Evolutionary conservation across 2,888 invertebrate genomes (phyloP), one percentile per base, ranked within the genome.

Genomic region (Elgonia sp.): DNA sequence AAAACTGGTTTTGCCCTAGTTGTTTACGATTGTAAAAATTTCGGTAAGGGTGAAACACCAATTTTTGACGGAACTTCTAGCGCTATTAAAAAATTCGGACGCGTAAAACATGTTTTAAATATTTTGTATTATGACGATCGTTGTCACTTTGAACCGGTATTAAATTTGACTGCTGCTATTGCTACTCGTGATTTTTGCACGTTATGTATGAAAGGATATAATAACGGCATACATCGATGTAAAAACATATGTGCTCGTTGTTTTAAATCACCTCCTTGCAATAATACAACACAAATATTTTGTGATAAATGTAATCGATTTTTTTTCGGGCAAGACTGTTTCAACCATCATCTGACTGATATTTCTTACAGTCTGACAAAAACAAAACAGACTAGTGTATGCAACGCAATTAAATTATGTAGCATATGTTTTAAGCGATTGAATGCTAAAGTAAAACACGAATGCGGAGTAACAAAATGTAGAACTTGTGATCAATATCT

Each of bases 141-240:
- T 5, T 40, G 29, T 12, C 79, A 79, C 29, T 79, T 50, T 29
- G 69, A 79, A 39, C 67, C 79, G 4, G 60, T 69, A 18, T 46
- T 80, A 29, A 67, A 50, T 37, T 7, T 80, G 0, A 60, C 46
- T 0, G 69, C 12, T 2, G 80, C 80, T 18, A 2, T 70, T 1
- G 69, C 55, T 10, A 21, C 10, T n/a, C 6, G 37, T 12, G 46
- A 80, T 53, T 80, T 60, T 70, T 76, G 76, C 50, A n/a, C 18
- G 20, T 21, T 29, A 0, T 76, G 76, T 14, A 37, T 57, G 39
- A 40, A 18, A 14, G 29, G 21, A 14, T 69, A 50, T 5, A 16
- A 7, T 50, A 10, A 50, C 50, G 50, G 50, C 10, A 50, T 20
- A 14, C 69, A 69, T 21, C 46, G 46, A 12, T 69, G 69, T 50